Base-by-base conservation (phyloP, 2,888 invertebrate genomes). In the Tipula confusa region DNA sequence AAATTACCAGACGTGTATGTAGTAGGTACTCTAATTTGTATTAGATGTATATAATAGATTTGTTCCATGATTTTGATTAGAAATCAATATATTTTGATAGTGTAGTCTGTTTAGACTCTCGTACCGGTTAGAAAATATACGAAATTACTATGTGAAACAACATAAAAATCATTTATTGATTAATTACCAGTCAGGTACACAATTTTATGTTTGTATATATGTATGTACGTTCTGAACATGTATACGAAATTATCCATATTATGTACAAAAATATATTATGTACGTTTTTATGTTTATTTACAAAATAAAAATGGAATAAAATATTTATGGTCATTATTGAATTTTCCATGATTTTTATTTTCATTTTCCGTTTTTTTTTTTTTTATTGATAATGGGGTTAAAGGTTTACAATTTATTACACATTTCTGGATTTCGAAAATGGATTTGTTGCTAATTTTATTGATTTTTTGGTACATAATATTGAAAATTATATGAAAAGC, bases 271-370 rank as follows among this genome's bases (percentile, higher is more conserved):
- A n/a, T n/a, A n/a, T n/a, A n/a, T n/a, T n/a, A n/a, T n/a, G n/a
- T n/a, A n/a, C n/a, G n/a, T n/a, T 64, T 64, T 64, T 64, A 64
- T 64, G 64, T 64, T 64, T 64, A 64, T 64, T 64, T 64, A 64
- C 64, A 64, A 64, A 64, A 64, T 24, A 43, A 64, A 24, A 64
- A 24, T 64, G 11, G 0, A 64, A 64, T 64, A 64, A 64, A 64
- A 64, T 64, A 64, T 64, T 64, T 64, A 64, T 64, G 64, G 64
- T 64, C 24, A 64, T 64, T 64, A 64, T 64, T 64, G 64, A 64
- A 64, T 64, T 64, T 15, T 64, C 64, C 24, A 64, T 64, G 64
- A 64, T 11, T 64, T n/a, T n/a, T n/a, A n/a, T n/a, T n/a, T n/a
- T n/a, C n/a, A n/a, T n/a, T n/a, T 64, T 64, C 24, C 24, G n/a